A percentile compares a stretch with the other conserved stretches of the same genome.
These are phyloP conservation scores for Nanorana parkeri DNA, from an alignment of 2,113 vertebrate species.

Conservation along the genomic window DNA sequence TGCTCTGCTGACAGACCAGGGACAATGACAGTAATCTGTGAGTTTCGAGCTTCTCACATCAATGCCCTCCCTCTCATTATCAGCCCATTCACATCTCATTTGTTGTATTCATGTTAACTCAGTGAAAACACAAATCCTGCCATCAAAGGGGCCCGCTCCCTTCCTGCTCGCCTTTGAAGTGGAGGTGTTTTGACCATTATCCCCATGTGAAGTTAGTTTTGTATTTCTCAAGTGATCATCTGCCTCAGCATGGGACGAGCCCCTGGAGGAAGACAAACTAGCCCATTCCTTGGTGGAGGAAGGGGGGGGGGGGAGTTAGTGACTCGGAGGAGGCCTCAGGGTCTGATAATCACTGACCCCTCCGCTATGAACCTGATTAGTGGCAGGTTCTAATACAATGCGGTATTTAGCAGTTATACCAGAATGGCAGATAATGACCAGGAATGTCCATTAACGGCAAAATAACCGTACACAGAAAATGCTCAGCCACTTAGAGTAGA, in stretches of 20 bases:
- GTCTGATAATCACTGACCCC: background rate
- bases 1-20: background rate
- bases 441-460: too few relatives aligned
- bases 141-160: background rate
- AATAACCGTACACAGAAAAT: background rate
- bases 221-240: conserved; percentile 22
- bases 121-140: conserved; percentile 1
- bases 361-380: background rate
- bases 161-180: conserved; percentile 25
- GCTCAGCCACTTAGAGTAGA: background rate
- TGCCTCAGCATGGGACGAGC: conserved; percentile 1
- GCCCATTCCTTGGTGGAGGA: background rate
- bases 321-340: background rate
- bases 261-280: background rate
- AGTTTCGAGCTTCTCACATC: background rate
- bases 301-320: background rate
- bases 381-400: background rate
- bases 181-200: conserved; percentile 26
- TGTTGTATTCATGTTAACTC: conserved; percentile 32
- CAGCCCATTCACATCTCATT: conserved; percentile 28
- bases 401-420: background rate
- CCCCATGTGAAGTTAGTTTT: background rate
- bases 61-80: conserved; percentile 21
- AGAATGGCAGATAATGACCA: background rate
- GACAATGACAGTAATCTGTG: conserved; percentile 10